Conservation (phyloP, 2,888 invertebrate species). For the Leucophenga montana region DNA sequence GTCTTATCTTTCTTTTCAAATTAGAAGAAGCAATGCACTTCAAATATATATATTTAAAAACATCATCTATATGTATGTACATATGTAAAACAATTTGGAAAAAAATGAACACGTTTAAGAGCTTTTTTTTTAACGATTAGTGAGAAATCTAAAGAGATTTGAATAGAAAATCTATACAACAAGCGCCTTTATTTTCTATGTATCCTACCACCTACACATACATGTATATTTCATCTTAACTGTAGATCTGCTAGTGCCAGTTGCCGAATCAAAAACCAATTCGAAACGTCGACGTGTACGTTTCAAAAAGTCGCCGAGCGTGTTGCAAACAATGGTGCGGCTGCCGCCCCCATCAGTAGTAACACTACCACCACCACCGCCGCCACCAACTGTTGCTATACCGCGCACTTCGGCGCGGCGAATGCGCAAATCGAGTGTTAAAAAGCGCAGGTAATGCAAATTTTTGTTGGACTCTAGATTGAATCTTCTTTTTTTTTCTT, state of each 20-base stretch:
- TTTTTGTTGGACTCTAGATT: slow-evolving; percentile 15
- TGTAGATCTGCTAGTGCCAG: slow-evolving; percentile 20
- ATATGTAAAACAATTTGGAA: background rate
- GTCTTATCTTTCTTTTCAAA: slow-evolving; percentile 19
- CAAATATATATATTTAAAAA: background rate
- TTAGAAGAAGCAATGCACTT: background rate
- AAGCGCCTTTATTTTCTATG: background rate
- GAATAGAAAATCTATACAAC: too few relatives aligned
- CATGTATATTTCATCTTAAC: slow-evolving; percentile 8
- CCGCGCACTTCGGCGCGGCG: slow-evolving; percentile 51
- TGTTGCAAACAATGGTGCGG: background rate
- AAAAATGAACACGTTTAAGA: slow-evolving; percentile 32
- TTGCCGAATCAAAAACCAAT: slow-evolving; percentile 5
- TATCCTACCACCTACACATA: slow-evolving; percentile 2
- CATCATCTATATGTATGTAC: background rate
- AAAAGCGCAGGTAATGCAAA: slow-evolving; percentile 54
- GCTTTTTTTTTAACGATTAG: slow-evolving; percentile 43
- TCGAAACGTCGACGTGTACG: slow-evolving; percentile 16
- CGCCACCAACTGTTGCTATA: slow-evolving; percentile 22
- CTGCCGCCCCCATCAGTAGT: background rate
- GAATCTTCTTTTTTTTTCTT: slow-evolving; percentile 32
- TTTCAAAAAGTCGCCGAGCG: slow-evolving; percentile 6
- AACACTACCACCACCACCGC: slow-evolving; percentile 24
- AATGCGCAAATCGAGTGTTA: slow-evolving; percentile 49
- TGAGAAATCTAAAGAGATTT: background rate